Evolutionary conservation across 2,888 invertebrate species (phyloP).

Genomic region (Rotaria magnacalcarata): DNA sequence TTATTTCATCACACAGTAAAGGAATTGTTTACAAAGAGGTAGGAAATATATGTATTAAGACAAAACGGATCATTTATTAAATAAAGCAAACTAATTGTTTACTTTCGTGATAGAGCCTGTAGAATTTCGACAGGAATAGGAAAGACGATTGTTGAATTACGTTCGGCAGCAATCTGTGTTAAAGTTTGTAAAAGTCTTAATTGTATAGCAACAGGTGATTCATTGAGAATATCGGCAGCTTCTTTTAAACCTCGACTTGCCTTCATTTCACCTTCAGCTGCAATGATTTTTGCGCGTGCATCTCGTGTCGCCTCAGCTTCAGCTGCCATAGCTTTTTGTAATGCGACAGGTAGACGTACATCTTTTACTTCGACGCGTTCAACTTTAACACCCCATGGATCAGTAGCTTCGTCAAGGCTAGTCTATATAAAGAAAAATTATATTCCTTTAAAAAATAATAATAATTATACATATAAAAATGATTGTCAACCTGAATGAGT

Average conservation of each 20-base stretch:
- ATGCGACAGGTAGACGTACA: conserved; percentile 54
- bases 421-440: conserved; percentile 24
- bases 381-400: conserved; percentile 47
- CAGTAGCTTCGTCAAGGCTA: conserved; percentile 44
- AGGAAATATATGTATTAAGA: too few species aligned
- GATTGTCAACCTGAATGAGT: conserved; percentile 38
- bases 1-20: too few species aligned
- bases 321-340: conserved; percentile 58
- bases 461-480: background rate
- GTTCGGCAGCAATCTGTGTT: conserved; percentile 55
- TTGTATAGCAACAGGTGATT: conserved; percentile 76
- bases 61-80: too few species aligned
- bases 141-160: conserved; percentile 58
- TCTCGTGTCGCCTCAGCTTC: conserved; percentile 57
- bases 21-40: too few species aligned
- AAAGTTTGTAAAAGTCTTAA: conserved; percentile 57
- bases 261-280: conserved; percentile 54
- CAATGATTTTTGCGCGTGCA: conserved; percentile 54
- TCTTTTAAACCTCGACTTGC: conserved; percentile 78
- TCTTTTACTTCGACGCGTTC: conserved; percentile 49
- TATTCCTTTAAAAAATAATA: background rate
- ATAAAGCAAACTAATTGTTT: background rate
- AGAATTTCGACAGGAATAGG: conserved; percentile 55
- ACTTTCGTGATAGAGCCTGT: background rate
- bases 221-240: conserved; percentile 77